phyloP scores from a whole-genome alignment of 2,888 invertebrate genomes.

The Agrotis clavis region DNA sequence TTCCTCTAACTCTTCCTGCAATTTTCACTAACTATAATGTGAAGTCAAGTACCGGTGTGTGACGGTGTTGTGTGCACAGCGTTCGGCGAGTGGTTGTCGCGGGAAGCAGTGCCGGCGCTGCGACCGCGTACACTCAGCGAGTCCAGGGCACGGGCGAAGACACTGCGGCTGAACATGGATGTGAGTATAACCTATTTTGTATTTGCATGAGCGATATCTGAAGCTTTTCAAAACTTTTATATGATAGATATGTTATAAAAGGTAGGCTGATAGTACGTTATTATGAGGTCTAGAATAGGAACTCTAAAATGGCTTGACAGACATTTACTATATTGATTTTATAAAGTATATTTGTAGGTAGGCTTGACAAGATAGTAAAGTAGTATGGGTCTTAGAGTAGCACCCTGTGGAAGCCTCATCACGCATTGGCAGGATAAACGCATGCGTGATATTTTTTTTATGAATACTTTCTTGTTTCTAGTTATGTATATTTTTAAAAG shows the following conservation, averaged over 20 bases:
- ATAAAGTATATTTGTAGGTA: not conserved
- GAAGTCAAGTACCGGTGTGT: conserved; percentile 58
- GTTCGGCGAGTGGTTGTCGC: conserved; percentile 89
- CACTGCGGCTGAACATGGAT: conserved; percentile 82
- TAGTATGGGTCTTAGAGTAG: conserved; percentile 4
- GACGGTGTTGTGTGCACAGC: conserved; percentile 77
- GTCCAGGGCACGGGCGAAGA: conserved; percentile 79
- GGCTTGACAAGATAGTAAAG: not conserved
- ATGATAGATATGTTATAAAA: too few relatives aligned
- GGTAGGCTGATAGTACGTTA: too few relatives aligned
- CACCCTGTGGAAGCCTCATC: conserved; percentile 9
- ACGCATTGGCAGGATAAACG: not conserved
- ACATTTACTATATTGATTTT: too few relatives aligned
- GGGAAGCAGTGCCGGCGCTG: conserved; percentile 83
- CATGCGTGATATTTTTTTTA: not conserved
- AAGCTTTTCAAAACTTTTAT: not conserved
- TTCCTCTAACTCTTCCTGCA: conserved; percentile 28
- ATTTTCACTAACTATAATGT: conserved; percentile 35
- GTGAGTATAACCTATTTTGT: conserved; percentile 72
- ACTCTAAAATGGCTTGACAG: too few relatives aligned
- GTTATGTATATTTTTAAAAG: not conserved
- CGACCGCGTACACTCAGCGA: conserved; percentile 80
- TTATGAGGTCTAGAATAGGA: too few relatives aligned
- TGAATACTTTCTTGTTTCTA: not conserved
- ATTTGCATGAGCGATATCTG: not conserved